Evolutionary conservation across 1,140 invertebrate genomes (phyloP), one percentile per base, ranked within the genome.

Genomic region (Sycophila sp.): DNA sequence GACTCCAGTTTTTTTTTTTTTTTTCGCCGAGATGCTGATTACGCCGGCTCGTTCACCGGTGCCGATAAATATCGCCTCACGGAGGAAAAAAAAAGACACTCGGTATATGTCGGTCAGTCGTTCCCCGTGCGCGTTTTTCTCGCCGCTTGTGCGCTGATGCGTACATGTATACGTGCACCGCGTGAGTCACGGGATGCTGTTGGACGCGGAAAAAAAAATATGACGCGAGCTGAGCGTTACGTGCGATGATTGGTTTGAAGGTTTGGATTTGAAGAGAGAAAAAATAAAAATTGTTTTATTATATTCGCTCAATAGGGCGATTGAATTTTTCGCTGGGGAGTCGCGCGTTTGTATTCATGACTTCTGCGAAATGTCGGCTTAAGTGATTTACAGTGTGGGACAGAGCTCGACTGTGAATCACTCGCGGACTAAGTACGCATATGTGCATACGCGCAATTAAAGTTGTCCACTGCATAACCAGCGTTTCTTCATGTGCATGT

Each of bases 171-270:
- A n/a, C n/a, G n/a, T n/a, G n/a, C n/a, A n/a, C n/a, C n/a, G n/a
- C n/a, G n/a, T n/a, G n/a, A n/a, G n/a, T n/a, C n/a, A n/a, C n/a
- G n/a, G n/a, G n/a, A n/a, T n/a, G n/a, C n/a, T n/a, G n/a, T n/a
- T n/a, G 19, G 42, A 47, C 24, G 42, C 42, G 17, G 19, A 22
- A 24, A 45, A 42, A 47, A 47, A 11, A 47, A 47, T 47, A 47
- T 47, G 1, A 10, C 42, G 19, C 42, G 1, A n/a, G n/a, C n/a
- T n/a, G n/a, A n/a, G n/a, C 42, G 19, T 47, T 22, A 22, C 19
- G 11, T 10, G 42, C 42, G 40, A 60, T 30, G 7, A 60, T 60
- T 45, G 58, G 38, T 53, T n/a, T 22, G 42, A 47, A 47, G 42
- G 19, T 22, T 19, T 22, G n/a, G 42, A 17, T 22, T 47, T 47